Percentiles rank a stretch among this genome's conserved stretches.
Conservation (phyloP, 1,140 invertebrate species). For the Catajapyx aquilonaris region DNA sequence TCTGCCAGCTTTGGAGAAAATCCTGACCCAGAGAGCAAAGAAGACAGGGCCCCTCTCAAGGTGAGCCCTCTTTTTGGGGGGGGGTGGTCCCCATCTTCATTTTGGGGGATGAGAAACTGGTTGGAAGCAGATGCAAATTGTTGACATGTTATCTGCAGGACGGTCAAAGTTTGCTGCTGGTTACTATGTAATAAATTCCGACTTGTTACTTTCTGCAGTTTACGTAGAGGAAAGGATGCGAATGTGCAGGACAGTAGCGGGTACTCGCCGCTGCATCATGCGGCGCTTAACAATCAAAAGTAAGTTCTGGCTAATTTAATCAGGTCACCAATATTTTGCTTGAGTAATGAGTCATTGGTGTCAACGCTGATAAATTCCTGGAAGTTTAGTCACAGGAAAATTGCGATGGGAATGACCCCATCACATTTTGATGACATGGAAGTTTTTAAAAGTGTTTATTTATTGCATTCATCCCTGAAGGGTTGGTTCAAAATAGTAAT, state of each 20-base stretch:
- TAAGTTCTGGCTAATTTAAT: slow-evolving; percentile 32
- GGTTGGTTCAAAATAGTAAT: neutral
- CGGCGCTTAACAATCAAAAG: slow-evolving; percentile 82
- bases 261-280: slow-evolving; percentile 87
- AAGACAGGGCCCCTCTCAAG: slow-evolving; percentile 80
- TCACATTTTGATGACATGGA: too few species aligned
- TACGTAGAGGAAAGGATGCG: slow-evolving; percentile 65
- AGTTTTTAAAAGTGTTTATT: too few species aligned
- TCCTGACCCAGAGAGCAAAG: slow-evolving; percentile 68
- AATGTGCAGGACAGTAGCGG: slow-evolving; percentile 84
- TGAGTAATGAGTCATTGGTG: too few species aligned
- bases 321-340: too few species aligned
- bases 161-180: too few species aligned
- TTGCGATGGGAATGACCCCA: too few species aligned
- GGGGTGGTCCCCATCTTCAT: slow-evolving; percentile 4
- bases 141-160: too few species aligned
- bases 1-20: slow-evolving; percentile 68
- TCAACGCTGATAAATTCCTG: too few species aligned
- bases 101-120: too few species aligned
- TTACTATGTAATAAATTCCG: too few species aligned
- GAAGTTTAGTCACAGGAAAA: too few species aligned
- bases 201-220: slow-evolving; percentile 46
- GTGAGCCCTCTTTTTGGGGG: slow-evolving; percentile 30
- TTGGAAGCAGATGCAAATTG: too few species aligned
- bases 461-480: neutral